phyloP scores from a whole-genome alignment of 2,888 invertebrate genomes.

The Sarcophaga rosellei region DNA sequence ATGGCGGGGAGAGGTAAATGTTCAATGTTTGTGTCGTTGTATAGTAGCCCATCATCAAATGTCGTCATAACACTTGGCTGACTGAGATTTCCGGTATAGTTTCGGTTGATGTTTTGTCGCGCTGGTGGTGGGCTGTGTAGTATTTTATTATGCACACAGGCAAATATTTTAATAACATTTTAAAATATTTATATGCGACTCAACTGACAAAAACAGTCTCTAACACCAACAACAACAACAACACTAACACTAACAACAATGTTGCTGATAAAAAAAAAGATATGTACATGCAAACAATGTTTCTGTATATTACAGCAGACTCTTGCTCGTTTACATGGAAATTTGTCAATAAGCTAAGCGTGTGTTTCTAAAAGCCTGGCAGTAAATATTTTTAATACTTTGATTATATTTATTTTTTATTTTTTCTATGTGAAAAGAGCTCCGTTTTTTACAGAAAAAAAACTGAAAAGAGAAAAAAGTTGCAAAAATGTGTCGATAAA shows the following conservation, averaged over 20 bases:
- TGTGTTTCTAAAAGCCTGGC: slow-evolving; percentile 36
- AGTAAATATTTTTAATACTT: slow-evolving; percentile 54
- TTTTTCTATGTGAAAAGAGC: background rate
- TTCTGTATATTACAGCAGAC: background rate
- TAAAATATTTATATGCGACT: slow-evolving; percentile 57
- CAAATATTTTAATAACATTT: slow-evolving; percentile 66
- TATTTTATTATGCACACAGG: slow-evolving; percentile 56
- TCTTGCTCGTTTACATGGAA: background rate
- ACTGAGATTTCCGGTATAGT: slow-evolving; percentile 37
- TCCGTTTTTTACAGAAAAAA: background rate
- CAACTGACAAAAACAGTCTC: slow-evolving; percentile 28
- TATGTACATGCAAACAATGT: slow-evolving; percentile 31
- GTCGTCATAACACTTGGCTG: slow-evolving; percentile 39
- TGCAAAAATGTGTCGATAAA: no score
- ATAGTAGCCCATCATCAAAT: background rate
- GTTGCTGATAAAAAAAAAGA: slow-evolving; percentile 9
- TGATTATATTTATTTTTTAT: slow-evolving; percentile 32
- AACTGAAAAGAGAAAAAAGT: background rate
- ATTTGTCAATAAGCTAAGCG: slow-evolving; percentile 16
- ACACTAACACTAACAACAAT: no score
- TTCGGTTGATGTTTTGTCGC: background rate
- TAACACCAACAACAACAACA: background rate
- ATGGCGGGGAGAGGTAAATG: background rate
- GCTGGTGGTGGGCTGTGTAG: slow-evolving; percentile 19
- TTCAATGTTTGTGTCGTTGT: background rate